phyloP scores from a whole-genome alignment of 2,797 vertebrate genomes.

The Hippopotamyrus pictus region DNA sequence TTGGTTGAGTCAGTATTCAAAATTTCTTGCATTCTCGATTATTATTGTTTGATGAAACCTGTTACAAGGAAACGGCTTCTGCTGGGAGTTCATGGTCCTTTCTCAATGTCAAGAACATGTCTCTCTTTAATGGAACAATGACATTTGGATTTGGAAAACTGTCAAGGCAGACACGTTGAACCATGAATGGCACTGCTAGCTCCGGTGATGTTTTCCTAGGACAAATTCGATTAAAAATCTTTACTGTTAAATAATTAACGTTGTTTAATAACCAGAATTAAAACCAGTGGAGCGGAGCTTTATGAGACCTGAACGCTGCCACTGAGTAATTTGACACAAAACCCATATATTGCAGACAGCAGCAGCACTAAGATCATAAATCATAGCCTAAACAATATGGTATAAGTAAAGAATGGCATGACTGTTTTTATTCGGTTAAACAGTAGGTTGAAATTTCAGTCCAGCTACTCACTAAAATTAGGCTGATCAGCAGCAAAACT shows the following conservation, averaged over 20 bases:
- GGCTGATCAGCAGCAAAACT: background rate
- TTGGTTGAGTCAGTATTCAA: background rate
- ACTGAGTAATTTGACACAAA: constrained; percentile 5
- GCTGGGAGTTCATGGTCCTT: background rate
- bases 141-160: background rate
- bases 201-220: background rate
- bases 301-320: background rate
- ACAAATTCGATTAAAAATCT: constrained; percentile 8
- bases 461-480: background rate
- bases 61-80: background rate
- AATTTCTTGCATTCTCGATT: background rate
- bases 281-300: background rate
- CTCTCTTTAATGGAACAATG: background rate
- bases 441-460: background rate
- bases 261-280: constrained; percentile 8
- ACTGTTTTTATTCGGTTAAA: background rate
- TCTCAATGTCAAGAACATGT: background rate
- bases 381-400: background rate
- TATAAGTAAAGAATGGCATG: background rate
- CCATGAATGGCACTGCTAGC: background rate
- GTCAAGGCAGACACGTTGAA: background rate
- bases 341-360: constrained; percentile 4
- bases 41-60: background rate
- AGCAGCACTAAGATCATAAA: background rate
- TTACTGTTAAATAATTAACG: background rate